Evolutionary conservation across 2,888 invertebrate genomes (phyloP).

Genomic region (Cerceris ruficornis): DNA sequence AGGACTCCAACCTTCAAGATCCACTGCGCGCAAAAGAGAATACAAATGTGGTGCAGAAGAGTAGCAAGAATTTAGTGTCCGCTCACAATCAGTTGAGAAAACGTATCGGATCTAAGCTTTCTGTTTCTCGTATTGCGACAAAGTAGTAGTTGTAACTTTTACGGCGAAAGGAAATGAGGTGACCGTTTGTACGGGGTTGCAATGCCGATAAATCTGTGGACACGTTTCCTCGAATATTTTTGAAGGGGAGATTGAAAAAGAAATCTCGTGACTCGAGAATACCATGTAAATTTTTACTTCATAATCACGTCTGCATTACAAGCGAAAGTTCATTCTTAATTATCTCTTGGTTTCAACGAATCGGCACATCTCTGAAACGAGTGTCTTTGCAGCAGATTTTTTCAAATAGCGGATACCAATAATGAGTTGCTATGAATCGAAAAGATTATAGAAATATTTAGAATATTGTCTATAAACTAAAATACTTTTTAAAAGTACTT

Average conservation of each 20-base stretch:
- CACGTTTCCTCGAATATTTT: too few species aligned
- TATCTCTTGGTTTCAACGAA: constrained; percentile 32
- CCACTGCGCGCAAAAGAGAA: constrained; percentile 1
- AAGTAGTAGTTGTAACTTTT: constrained; percentile 29
- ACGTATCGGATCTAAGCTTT: constrained; percentile 68
- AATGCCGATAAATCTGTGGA: too few species aligned
- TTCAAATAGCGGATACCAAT: too few species aligned
- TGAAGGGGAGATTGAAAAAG: background rate
- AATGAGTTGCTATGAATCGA: too few species aligned
- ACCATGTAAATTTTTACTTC: constrained; percentile 62
- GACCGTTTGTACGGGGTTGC: too few species aligned
- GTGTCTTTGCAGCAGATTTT: background rate
- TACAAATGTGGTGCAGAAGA: constrained; percentile 1
- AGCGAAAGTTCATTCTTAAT: constrained; percentile 48
- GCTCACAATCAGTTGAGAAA: constrained; percentile 48
- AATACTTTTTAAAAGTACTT: too few species aligned
- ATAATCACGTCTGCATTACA: constrained; percentile 63
- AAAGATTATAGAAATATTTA: too few species aligned
- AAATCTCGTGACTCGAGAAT: constrained; percentile 14
- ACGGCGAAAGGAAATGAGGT: background rate
- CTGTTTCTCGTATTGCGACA: constrained; percentile 44
- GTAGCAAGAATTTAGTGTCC: background rate
- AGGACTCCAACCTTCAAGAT: background rate
- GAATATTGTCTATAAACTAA: too few species aligned
- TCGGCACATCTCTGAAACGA: constrained; percentile 37